These are phyloP conservation scores for Rhopalosiphum maidis DNA, from an alignment of 1,140 invertebrate species.

Conservation along the genomic window DNA sequence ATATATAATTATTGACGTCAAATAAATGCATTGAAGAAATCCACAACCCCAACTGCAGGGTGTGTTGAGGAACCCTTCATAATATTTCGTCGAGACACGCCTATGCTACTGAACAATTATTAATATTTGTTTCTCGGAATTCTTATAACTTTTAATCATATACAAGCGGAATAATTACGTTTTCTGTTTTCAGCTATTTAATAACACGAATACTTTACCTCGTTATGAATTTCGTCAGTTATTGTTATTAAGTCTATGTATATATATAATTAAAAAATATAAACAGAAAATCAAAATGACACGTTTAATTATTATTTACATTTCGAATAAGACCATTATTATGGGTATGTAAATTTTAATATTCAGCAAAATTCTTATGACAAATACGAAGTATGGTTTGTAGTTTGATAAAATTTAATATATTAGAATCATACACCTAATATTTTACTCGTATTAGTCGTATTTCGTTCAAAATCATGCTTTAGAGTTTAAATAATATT, in stretches of 20 bases:
- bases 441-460: too few species aligned
- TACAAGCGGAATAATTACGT: neutral
- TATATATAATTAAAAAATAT: neutral
- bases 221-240: neutral
- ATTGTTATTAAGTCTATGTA: neutral
- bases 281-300: neutral
- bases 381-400: neutral
- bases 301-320: neutral
- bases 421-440: neutral
- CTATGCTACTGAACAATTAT: conserved; percentile 34
- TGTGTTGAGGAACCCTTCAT: neutral
- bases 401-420: neutral
- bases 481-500: neutral
- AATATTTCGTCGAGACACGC: conserved; percentile 35
- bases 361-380: neutral
- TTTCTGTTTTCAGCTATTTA: neutral
- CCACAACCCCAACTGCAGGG: neutral
- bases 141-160: neutral
- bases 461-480: neutral
- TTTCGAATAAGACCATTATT: neutral
- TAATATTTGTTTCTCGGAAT: neutral
- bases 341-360: neutral
- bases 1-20: conserved; percentile 22
- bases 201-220: neutral
- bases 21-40: neutral